Base-by-base conservation (phyloP, 2,113 vertebrate species). In the Zingel zingel region DNA sequence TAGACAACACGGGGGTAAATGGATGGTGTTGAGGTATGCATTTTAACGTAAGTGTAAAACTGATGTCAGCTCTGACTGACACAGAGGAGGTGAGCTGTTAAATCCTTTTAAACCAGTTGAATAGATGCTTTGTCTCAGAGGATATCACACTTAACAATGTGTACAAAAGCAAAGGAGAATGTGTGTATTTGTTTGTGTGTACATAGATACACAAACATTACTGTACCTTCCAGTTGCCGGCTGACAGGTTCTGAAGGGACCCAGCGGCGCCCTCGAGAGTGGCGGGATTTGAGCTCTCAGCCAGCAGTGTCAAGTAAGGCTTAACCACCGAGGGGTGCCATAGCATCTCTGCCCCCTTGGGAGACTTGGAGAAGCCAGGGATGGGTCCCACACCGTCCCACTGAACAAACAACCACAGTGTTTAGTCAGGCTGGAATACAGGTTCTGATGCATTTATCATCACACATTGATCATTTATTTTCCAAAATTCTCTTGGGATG, bases 321-420 rank as follows among this genome's bases (percentile, higher is more conserved):
- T 99, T 99, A 21, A 99, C 98, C 86, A 99, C 98, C 0, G 98
- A 96, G 0, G 98, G 98, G 91, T 99, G 98, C 98, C 98, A 99
- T 5, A 99, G 93, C 97, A 99, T 98, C 93, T 99, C 98, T 50
- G 97, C 97, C 0, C 98, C 98, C 86, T 98, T 98, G 6, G 98
- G 98, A 84, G 97, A 96, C 91, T 99, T 98, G 6, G 98, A 98
- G 85, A 99, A 96, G 64, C 98, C 98, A 0, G 98, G 98, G 74
- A 99, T 99, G 27, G 98, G 98, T 63, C 98, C 98, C 15, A 99
- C 98, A 51, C 98, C 98, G 47, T 99, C 98, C 98, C 98, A 99
- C 98, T 99, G 91, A 92, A 88, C 74, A 90, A 57, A 81, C 54
- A 81, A 84, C 5, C 14, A 75, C 59, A 77, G 61, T 18, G 12